phyloP scores from a whole-genome alignment of 2,888 invertebrate species.

The Criorhina ranunculi region DNA sequence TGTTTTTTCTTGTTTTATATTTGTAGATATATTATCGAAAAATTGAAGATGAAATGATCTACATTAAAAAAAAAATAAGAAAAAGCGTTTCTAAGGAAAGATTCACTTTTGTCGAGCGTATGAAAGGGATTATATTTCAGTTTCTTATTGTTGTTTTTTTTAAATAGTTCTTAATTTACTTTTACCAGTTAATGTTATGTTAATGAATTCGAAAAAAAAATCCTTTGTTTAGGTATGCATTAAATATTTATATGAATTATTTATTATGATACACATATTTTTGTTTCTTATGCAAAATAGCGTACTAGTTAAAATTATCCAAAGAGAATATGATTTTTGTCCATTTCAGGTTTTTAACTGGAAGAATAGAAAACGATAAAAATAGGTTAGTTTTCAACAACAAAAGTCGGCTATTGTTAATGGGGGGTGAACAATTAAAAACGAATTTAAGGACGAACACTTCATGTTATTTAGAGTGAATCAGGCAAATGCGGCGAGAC shows the following conservation, averaged over 20 bases:
- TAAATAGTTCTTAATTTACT: neutral
- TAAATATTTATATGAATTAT: constrained; percentile 56
- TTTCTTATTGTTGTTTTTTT: constrained; percentile 20
- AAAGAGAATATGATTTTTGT: constrained; percentile 67
- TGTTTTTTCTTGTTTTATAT: no score
- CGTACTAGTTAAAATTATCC: constrained; percentile 62
- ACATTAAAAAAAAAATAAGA: constrained; percentile 8
- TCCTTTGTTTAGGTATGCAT: constrained; percentile 33
- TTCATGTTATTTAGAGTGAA: no score
- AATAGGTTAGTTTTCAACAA: neutral
- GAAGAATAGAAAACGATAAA: constrained; percentile 36
- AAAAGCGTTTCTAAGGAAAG: constrained; percentile 22
- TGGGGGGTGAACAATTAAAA: neutral
- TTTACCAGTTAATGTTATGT: constrained; percentile 28
- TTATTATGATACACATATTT: constrained; percentile 57
- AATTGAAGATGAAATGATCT: constrained; percentile 40
- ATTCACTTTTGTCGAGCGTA: constrained; percentile 17
- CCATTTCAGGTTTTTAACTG: constrained; percentile 72
- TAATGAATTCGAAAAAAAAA: constrained; percentile 55
- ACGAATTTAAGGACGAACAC: no score
- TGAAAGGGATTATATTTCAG: constrained; percentile 36
- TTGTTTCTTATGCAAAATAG: constrained; percentile 50
- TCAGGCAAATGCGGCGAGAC: no score
- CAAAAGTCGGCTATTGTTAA: neutral
- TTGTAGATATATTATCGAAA: constrained; percentile 40